Percentiles rank a stretch among this genome's conserved stretches.
phyloP scores from a whole-genome alignment of 2,797 vertebrate genomes.

The Orientallactaga sibirica region DNA sequence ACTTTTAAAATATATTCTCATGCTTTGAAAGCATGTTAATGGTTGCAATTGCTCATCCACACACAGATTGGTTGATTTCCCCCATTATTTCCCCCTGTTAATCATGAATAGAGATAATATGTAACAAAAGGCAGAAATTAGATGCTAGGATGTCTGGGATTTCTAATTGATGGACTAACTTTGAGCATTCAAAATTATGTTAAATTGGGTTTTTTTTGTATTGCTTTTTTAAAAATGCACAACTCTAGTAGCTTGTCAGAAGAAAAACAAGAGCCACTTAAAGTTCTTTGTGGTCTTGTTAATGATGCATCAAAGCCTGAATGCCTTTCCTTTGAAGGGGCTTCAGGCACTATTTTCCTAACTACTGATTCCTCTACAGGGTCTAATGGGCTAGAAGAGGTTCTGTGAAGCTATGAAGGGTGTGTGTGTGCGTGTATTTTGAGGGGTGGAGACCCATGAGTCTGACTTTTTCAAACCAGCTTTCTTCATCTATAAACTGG shows the following conservation, averaged over 20 bases:
- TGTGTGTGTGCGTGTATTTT: background rate
- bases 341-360: background rate
- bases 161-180: slow-evolving; percentile 46
- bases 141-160: slow-evolving; percentile 30
- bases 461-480: slow-evolving; percentile 13
- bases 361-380: slow-evolving; percentile 35
- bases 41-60: slow-evolving; percentile 24
- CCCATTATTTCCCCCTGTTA: slow-evolving; percentile 58
- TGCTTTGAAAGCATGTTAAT: slow-evolving; percentile 49
- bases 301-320: slow-evolving; percentile 61
- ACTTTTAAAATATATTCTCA: slow-evolving; percentile 56
- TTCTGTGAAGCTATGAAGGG: background rate
- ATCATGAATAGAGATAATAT: slow-evolving; percentile 28
- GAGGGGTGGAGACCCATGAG: background rate
- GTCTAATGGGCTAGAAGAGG: slow-evolving; percentile 18
- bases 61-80: slow-evolving; percentile 38
- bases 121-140: slow-evolving; percentile 66
- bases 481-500: slow-evolving; percentile 34
- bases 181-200: slow-evolving; percentile 63
- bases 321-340: slow-evolving; percentile 63
- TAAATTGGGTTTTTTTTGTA: slow-evolving; percentile 31
- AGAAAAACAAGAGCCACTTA: slow-evolving; percentile 64
- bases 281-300: slow-evolving; percentile 65
- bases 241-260: slow-evolving; percentile 57
- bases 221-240: background rate